Conservation (phyloP, 1,140 invertebrate species). For the Heliconius nattereri region DNA sequence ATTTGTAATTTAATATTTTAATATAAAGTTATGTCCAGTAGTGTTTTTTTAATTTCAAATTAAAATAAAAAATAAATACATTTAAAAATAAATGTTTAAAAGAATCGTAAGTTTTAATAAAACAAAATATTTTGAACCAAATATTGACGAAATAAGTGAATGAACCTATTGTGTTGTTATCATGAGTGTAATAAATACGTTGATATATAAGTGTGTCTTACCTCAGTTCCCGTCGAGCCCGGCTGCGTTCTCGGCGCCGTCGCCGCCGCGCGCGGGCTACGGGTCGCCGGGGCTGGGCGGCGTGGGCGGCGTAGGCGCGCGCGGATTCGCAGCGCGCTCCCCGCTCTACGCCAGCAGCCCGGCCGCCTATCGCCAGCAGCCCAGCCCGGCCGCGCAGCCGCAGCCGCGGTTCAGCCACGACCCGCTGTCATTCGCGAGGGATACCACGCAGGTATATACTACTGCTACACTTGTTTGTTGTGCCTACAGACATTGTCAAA, state of each 20-base stretch:
- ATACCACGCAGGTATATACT: conserved; percentile 36
- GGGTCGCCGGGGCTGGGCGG: conserved; percentile 48
- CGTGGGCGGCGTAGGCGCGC: conserved; percentile 39
- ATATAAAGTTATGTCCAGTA: too few relatives aligned
- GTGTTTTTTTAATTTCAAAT: too few relatives aligned
- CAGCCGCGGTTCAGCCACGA: conserved; percentile 50
- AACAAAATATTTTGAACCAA: too few relatives aligned
- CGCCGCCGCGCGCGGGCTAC: conserved; percentile 61
- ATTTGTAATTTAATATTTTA: too few relatives aligned
- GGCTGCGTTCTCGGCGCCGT: conserved; percentile 59
- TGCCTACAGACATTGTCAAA: too few relatives aligned
- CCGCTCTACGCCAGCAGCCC: conserved; percentile 75
- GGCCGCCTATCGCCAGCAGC: conserved; percentile 62
- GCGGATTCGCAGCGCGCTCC: conserved; percentile 59
- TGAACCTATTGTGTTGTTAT: too few relatives aligned
- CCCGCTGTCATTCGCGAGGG: conserved; percentile 39
- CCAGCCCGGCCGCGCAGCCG: conserved; percentile 57
- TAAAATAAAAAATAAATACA: too few relatives aligned
- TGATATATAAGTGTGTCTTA: not conserved
- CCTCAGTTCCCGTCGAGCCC: conserved; percentile 63
- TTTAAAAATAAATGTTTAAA: too few relatives aligned
- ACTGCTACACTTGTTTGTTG: too few relatives aligned
- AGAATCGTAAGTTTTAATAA: too few relatives aligned
- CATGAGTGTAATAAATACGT: not conserved
- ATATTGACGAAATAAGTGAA: too few relatives aligned